These are phyloP conservation scores for Oenanthe oenanthe DNA, from an alignment of 2,113 vertebrate species.

Conservation along the genomic window DNA sequence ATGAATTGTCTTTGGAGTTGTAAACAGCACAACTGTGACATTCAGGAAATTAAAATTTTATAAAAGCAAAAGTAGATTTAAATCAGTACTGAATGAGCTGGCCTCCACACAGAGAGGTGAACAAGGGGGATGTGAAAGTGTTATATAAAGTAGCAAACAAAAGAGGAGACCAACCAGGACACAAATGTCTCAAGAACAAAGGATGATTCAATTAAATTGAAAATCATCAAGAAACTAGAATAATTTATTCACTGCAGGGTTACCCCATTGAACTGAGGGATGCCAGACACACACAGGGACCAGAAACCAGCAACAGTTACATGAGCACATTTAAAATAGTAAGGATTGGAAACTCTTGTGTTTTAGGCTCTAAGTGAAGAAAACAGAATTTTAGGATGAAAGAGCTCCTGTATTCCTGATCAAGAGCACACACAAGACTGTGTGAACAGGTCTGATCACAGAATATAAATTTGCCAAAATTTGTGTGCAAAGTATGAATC, in stretches of 20 bases:
- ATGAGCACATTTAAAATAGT: neutral
- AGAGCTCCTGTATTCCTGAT: neutral
- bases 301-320: neutral
- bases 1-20: conserved; percentile 47
- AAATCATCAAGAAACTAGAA: neutral
- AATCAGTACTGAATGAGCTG: conserved; percentile 13
- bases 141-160: neutral
- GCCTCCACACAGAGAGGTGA: neutral
- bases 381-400: neutral
- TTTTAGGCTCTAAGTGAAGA: neutral
- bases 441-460: neutral
- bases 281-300: neutral
- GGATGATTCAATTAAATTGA: neutral
- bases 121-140: neutral
- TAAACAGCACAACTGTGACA: conserved; percentile 39
- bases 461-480: neutral
- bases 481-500: neutral
- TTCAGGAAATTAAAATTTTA: conserved; percentile 57
- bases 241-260: neutral
- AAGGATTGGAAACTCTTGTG: neutral
- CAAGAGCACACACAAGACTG: neutral
- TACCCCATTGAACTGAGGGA: neutral
- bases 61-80: conserved; percentile 34
- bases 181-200: neutral
- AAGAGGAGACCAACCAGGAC: neutral